These are phyloP conservation scores for Bombus terrestris DNA, from an alignment of 1,140 invertebrate genomes.

Conservation along the genomic window DNA sequence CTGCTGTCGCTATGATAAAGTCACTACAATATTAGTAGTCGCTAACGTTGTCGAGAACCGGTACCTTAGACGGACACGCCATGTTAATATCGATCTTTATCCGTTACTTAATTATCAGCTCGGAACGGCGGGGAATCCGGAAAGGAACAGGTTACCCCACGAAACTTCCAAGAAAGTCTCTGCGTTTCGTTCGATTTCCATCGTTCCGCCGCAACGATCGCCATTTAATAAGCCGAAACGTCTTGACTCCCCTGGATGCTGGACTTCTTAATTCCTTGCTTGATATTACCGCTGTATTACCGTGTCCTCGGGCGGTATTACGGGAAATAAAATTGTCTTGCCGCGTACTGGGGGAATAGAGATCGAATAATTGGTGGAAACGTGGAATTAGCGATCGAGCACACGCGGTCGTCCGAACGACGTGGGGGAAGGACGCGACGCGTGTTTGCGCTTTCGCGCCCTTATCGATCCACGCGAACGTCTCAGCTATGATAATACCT, in stretches of 20 bases:
- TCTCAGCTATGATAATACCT: not conserved
- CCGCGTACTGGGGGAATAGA: not conserved
- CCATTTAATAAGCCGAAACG: constrained; percentile 44
- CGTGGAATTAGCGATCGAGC: not conserved
- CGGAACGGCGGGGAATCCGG: constrained; percentile 28
- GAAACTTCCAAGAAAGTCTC: not conserved
- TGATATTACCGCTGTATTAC: not conserved
- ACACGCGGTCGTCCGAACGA: not conserved
- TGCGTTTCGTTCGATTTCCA: not conserved
- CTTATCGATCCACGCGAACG: not conserved
- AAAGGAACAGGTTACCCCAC: constrained; percentile 39
- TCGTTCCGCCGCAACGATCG: not conserved
- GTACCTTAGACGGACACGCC: constrained; percentile 11
- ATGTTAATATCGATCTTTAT: constrained; percentile 59
- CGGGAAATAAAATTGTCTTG: not conserved
- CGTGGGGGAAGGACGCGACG: not conserved
- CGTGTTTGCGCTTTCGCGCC: constrained; percentile 10
- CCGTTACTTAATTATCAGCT: constrained; percentile 57
- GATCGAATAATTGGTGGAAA: not conserved
- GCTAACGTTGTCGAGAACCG: constrained; percentile 25
- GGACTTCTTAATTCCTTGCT: constrained; percentile 54
- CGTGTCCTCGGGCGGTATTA: not conserved
- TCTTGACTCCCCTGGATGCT: constrained; percentile 7
- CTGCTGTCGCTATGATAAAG: constrained; percentile 38
- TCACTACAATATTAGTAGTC: constrained; percentile 49